Evolutionary conservation across 2,113 vertebrate species (phyloP), one percentile per base, ranked within the genome.

Genomic region (Sciurus niger): DNA sequence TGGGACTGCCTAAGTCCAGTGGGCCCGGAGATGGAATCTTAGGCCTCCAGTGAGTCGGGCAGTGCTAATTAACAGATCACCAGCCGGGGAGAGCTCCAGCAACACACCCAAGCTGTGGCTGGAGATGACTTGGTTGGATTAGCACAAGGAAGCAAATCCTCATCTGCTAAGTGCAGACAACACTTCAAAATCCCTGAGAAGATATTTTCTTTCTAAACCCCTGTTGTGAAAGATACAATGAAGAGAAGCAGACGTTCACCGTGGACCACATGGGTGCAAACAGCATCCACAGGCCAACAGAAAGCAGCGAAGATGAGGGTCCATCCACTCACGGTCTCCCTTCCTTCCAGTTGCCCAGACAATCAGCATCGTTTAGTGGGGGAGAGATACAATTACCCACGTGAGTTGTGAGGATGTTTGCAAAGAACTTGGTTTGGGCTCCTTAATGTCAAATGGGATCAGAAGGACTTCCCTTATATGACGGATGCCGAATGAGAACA

Each of bases 191-290:
- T 48, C 30, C 46, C 82, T 18, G 73, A 82, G 55, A 43, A 90
- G 80, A 55, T 4, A 30, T 72, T 85, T 53, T 53, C 70, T 79
- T 83, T 84, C 73, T 63, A 55, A 89, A 32, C 4, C 25, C 51
- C 17, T 10, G 48, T n/a, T 84, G 72, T 1, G 18, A 87, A 79
- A 84, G 34, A 67, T 0, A n/a, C 46, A 51, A 40, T 0, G 16
- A 82, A 78, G 24, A 89, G 51, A 0, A 28, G 72, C 55, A 22
- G n/a, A 0, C 3, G 40, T 17, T 32, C 43, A 32, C 51, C n/a
- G 4, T 4, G 24, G 6, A 2, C 2, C 0, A 2, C 3, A 22
- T 0, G 5, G 7, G 3, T 11, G 58, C 9, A 17, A 14, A 43
- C 12, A 28, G 43, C 43, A 65, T 4, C 32, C 1, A 25, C 53